Percentiles rank a stretch among this genome's conserved stretches.
These are phyloP conservation scores for Tetranychus piercei DNA, from an alignment of 2,888 invertebrate species.

Conservation along the genomic window DNA sequence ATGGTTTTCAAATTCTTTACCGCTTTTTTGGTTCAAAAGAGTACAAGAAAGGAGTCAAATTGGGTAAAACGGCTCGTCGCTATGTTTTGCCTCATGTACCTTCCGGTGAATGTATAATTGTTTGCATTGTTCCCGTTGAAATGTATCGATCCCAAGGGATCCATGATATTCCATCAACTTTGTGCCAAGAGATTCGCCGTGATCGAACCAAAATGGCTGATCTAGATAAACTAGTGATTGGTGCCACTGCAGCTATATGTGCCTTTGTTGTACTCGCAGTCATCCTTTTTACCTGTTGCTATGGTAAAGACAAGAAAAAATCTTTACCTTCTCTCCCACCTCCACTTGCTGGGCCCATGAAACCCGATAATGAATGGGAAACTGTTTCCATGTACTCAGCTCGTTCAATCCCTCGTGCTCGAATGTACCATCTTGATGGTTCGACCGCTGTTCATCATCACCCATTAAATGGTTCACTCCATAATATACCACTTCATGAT, in stretches of 20 bases:
- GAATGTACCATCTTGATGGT: constrained; percentile 55
- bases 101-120: constrained; percentile 73
- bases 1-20: constrained; percentile 67
- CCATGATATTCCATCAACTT: constrained; percentile 48
- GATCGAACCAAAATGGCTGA: constrained; percentile 21
- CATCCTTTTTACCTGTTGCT: constrained; percentile 70
- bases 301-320: constrained; percentile 37
- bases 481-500: constrained; percentile 35
- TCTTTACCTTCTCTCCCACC: constrained; percentile 19
- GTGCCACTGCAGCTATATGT: constrained; percentile 77
- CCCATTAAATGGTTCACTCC: constrained; percentile 19
- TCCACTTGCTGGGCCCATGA: constrained; percentile 38
- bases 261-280: constrained; percentile 76
- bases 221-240: constrained; percentile 86
- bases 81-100: constrained; percentile 84
- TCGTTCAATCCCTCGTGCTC: constrained; percentile 66
- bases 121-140: constrained; percentile 69
- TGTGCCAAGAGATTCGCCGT: constrained; percentile 52
- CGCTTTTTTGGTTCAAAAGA: constrained; percentile 69
- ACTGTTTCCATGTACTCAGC: constrained; percentile 77
- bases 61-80: constrained; percentile 71
- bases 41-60: constrained; percentile 71
- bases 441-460: constrained; percentile 22
- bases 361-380: constrained; percentile 47
- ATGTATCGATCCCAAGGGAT: constrained; percentile 53